A percentile compares a stretch with the other conserved stretches of the same genome.
These are phyloP conservation scores for Typhlomys cinereus DNA, from an alignment of 2,113 vertebrate genomes.

Conservation along the genomic window DNA sequence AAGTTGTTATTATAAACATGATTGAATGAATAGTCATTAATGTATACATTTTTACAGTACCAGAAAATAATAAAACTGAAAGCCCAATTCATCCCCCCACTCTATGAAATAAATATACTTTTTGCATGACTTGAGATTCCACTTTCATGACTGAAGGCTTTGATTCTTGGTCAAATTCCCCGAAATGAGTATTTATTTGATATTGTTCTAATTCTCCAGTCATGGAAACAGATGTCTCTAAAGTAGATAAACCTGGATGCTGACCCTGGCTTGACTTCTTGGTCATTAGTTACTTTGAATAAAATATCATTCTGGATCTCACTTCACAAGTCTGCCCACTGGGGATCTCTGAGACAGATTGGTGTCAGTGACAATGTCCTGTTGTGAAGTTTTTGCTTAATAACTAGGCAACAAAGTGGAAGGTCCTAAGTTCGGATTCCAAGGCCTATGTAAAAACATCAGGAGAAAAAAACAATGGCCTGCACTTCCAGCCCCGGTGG, in stretches of 20 bases:
- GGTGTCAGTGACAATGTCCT: too few species aligned
- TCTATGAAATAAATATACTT: neutral
- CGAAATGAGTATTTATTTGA: neutral
- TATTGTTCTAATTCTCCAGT: neutral
- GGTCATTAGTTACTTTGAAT: neutral
- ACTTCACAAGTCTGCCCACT: neutral
- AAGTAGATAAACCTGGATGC: neutral
- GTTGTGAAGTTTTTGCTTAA: neutral
- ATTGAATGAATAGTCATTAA: neutral
- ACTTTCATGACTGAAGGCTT: neutral
- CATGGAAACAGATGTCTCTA: neutral
- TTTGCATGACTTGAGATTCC: neutral
- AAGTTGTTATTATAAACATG: neutral
- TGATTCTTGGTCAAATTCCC: slow-evolving; percentile 11
- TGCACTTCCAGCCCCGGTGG: too few species aligned
- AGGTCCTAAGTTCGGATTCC: too few species aligned
- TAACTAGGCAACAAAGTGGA: neutral
- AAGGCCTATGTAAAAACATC: too few species aligned
- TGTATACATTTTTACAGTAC: neutral
- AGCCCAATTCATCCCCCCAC: neutral
- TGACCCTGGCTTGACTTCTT: neutral
- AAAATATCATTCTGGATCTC: neutral
- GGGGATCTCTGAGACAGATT: neutral
- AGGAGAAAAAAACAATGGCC: too few species aligned
- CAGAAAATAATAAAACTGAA: neutral